A percentile compares a stretch with the other conserved stretches of the same genome.
Evolutionary conservation across 2,113 vertebrate species (phyloP).

Genomic region (Tenrec ecaudatus): DNA sequence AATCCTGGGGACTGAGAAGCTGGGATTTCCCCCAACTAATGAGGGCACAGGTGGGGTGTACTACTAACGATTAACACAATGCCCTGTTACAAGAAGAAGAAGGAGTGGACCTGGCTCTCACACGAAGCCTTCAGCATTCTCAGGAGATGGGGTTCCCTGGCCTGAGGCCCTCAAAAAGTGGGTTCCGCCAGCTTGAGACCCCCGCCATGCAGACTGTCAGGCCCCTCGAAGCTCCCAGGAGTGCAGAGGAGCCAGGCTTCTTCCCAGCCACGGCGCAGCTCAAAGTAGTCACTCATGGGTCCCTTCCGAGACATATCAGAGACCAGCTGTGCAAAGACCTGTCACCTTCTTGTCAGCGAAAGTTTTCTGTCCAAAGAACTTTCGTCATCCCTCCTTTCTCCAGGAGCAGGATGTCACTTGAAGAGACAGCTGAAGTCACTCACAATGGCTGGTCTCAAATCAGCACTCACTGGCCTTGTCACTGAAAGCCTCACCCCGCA

Average conservation of each 20-base stretch:
- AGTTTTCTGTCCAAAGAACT: conserved; percentile 98
- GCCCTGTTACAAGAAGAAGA: not conserved
- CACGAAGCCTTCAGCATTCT: not conserved
- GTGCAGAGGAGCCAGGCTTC: conserved; percentile 85
- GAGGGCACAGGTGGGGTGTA: not conserved
- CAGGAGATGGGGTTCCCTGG: not conserved
- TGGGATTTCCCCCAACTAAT: not conserved
- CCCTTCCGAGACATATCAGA: conserved; percentile 90
- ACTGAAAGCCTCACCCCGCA: conserved; percentile 93
- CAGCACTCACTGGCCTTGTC: conserved; percentile 96
- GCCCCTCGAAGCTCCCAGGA: conserved; percentile 83
- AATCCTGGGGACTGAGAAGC: not conserved
- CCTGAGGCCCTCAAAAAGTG: not conserved
- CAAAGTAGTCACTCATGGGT: conserved; percentile 92
- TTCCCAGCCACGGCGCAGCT: conserved; percentile 87
- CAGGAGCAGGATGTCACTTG: conserved; percentile 96
- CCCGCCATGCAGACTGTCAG: conserved; percentile 56
- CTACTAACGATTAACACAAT: not conserved
- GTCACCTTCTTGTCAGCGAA: conserved; percentile 97
- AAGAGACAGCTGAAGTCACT: conserved; percentile 97
- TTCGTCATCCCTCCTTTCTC: conserved; percentile 92
- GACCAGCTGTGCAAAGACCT: conserved; percentile 95
- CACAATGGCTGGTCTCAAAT: conserved; percentile 98
- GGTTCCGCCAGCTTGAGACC: not conserved
- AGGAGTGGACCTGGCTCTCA: not conserved